These are phyloP conservation scores for Drosophila ananassae DNA, from an alignment of 1,140 invertebrate species.

Conservation along the genomic window DNA sequence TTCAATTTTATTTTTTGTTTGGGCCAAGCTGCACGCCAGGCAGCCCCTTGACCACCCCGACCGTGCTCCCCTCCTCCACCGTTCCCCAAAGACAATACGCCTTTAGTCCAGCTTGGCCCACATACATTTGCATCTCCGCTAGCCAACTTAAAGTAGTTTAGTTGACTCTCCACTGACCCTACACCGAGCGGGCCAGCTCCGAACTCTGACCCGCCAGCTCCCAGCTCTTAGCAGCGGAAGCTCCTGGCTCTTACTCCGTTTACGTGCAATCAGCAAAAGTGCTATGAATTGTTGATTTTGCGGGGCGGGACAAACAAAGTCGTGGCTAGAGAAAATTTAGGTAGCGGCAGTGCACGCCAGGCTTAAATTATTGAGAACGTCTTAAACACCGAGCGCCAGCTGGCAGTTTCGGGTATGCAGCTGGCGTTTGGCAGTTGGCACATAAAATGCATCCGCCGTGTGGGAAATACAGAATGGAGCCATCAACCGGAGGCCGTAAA, in stretches of 20 bases:
- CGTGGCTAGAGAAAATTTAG: slow-evolving; percentile 30
- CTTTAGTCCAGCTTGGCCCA: slow-evolving; percentile 31
- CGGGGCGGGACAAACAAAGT: slow-evolving; percentile 30
- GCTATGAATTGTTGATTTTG: slow-evolving; percentile 71
- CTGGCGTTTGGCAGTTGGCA: slow-evolving; percentile 11
- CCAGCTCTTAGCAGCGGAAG: slow-evolving; percentile 39
- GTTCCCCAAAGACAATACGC: no score
- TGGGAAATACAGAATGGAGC: slow-evolving; percentile 23
- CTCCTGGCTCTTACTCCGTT: slow-evolving; percentile 69
- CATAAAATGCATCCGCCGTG: slow-evolving; percentile 41
- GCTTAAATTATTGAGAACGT: slow-evolving; percentile 46
- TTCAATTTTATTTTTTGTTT: slow-evolving; percentile 40
- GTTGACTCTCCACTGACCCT: slow-evolving; percentile 71
- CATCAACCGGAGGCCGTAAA: slow-evolving; percentile 10
- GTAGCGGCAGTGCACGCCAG: slow-evolving; percentile 6
- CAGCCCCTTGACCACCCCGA: not conserved
- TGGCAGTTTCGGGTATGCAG: slow-evolving; percentile 19
- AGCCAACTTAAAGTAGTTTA: slow-evolving; percentile 70
- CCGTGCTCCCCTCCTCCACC: not conserved
- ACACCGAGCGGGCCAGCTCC: slow-evolving; percentile 43
- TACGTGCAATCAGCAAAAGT: slow-evolving; percentile 81
- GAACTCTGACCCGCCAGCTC: slow-evolving; percentile 26
- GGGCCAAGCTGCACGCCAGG: slow-evolving; percentile 14
- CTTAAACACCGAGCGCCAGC: slow-evolving; percentile 2
- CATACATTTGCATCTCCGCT: slow-evolving; percentile 35